These are phyloP conservation scores for Okapia johnstoni DNA, from an alignment of 2,113 vertebrate genomes.

Conservation along the genomic window DNA sequence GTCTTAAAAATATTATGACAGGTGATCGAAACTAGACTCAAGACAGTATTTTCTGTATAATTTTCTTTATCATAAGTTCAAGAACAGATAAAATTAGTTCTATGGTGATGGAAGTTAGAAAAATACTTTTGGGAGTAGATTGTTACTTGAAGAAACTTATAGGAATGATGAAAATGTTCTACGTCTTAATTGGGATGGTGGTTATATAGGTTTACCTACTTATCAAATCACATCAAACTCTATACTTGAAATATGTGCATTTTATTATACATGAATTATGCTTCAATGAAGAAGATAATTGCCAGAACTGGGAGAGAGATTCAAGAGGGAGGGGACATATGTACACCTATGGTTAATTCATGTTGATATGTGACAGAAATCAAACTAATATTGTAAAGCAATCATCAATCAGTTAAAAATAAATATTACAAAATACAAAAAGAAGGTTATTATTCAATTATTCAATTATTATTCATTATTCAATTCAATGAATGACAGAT, in stretches of 20 bases:
- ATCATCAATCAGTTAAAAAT: not conserved
- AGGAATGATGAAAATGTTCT: not conserved
- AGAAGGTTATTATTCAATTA: not conserved
- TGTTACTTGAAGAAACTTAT: not conserved
- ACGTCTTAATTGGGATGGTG: not conserved
- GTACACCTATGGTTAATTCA: not conserved
- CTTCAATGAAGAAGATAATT: not conserved
- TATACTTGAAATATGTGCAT: not conserved
- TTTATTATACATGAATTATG: not conserved
- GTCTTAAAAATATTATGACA: not conserved
- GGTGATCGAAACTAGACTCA: not conserved
- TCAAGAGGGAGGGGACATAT: not conserved
- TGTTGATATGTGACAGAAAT: not conserved
- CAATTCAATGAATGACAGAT: not conserved
- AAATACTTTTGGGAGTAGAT: not conserved
- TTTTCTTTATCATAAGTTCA: not conserved
- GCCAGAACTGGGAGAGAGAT: not conserved
- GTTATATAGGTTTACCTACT: not conserved
- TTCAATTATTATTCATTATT: no score
- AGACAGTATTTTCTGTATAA: not conserved
- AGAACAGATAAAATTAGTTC: not conserved
- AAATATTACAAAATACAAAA: not conserved
- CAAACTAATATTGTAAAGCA: not conserved
- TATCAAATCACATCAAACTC: not conserved
- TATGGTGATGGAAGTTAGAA: not conserved